Percentiles rank a stretch among this genome's conserved stretches.
Conservation (phyloP, 2,888 invertebrate genomes). For the Ptilodon capucinus region DNA sequence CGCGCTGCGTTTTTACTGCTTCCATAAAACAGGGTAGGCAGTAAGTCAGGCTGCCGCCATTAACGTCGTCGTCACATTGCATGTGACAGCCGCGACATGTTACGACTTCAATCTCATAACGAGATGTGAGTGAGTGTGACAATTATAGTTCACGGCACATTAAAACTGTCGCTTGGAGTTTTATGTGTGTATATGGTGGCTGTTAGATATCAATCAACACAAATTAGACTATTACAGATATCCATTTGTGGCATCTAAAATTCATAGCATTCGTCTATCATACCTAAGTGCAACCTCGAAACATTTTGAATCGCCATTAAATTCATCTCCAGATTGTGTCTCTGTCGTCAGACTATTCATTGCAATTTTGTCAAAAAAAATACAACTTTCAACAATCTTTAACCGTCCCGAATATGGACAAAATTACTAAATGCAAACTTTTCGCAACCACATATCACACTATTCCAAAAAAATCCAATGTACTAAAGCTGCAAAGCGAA, state of each 20-base stretch:
- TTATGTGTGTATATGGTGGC: not conserved
- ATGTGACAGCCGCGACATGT: constrained; percentile 4
- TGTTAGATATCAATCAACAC: not conserved
- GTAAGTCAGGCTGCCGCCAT: constrained; percentile 4
- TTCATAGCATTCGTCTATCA: no score
- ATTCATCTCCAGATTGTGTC: no score
- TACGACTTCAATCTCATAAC: constrained; percentile 9
- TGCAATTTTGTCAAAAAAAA: no score
- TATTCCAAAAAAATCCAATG: constrained; percentile 29
- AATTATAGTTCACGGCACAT: constrained; percentile 3
- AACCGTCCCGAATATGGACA: no score
- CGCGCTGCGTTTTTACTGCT: constrained; percentile 28
- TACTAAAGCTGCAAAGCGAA: constrained; percentile 25
- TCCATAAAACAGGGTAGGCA: not conserved
- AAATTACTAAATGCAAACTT: not conserved
- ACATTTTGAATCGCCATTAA: no score
- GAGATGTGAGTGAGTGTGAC: constrained; percentile 8
- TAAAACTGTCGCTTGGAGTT: not conserved
- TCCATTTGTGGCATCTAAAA: no score
- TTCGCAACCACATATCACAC: constrained; percentile 19
- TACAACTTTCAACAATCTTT: no score
- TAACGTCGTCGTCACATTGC: constrained; percentile 8
- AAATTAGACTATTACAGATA: no score
- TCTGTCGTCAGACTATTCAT: no score
- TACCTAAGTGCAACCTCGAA: no score